Evolutionary conservation across 1,140 invertebrate genomes (phyloP), one percentile per base, ranked within the genome.

Genomic region (Heliconius eleuchia): DNA sequence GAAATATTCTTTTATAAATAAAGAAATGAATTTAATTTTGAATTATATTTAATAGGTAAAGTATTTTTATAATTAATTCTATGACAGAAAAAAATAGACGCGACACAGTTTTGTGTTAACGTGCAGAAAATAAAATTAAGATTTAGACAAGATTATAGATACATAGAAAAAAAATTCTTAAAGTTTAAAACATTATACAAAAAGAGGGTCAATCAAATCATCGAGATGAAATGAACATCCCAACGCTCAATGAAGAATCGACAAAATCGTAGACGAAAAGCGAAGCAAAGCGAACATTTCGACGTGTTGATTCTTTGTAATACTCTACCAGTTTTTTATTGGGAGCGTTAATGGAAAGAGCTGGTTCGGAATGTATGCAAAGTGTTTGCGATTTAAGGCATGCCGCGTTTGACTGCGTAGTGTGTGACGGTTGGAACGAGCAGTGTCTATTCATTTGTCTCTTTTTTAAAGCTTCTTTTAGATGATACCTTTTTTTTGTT

Each of bases 231-330:
- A 16, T 66, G 27, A 66, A 30, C 60, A 66, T 66, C 60, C 23
- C 27, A 27, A 4, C 60, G 13, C 27, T 60, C 23, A 57, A 23
- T 27, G 11, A 66, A 66, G 60, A 27, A 27, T 66, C 60, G 1
- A 66, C 60, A 13, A 30, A 66, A 30, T 57, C 19, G n/a, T 57
- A 57, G 55, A 57, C n/a, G 7, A 57, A 57, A 57, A 57, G 55
- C 55, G n/a, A 52, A 52, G 50, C 50, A 72, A 42, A 72, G 18
- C 18, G 30, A 37, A 19, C 34, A 19, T 72, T 37, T 72, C 66
- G 71, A 82, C 80, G 77, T 83, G 88, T 87, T 86, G 80, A 86
- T 80, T 86, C 85, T 88, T 92, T 92, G 89, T 87, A 84, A 84
- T 81, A 74, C 74, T 75, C 74, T 77, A 82, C 85, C 83, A 57